Conservation (phyloP, 2,888 invertebrate genomes). For the Lycocerus yunnanus region DNA sequence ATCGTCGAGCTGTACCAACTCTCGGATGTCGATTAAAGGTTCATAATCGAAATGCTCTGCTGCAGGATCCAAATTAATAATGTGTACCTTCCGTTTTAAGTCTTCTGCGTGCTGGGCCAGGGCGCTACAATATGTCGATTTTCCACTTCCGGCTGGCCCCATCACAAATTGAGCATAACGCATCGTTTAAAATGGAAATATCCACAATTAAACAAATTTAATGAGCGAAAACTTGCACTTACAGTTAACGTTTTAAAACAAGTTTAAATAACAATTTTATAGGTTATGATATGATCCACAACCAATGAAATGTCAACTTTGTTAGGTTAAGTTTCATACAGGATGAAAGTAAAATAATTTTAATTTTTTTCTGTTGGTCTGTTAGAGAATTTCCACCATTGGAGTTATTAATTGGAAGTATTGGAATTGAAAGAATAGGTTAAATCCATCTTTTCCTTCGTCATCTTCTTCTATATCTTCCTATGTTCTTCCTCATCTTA, state of each 20-base stretch:
- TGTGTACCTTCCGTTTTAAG: conserved; percentile 66
- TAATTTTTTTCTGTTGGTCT: too few relatives aligned
- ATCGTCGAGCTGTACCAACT: conserved; percentile 93
- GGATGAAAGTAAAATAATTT: neutral
- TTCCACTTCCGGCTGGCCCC: conserved; percentile 97
- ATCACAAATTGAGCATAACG: conserved; percentile 96
- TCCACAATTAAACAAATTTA: neutral
- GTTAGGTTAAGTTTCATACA: neutral
- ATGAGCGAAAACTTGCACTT: neutral
- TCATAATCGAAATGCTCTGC: conserved; percentile 95
- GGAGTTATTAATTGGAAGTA: too few relatives aligned
- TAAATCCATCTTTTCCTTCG: too few relatives aligned
- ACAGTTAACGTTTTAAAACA: neutral
- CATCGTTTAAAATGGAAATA: conserved; percentile 60
- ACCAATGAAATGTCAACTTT: neutral
- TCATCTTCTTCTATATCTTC: too few relatives aligned
- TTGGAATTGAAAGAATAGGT: too few relatives aligned
- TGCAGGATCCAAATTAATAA: conserved; percentile 95
- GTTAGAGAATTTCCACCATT: too few relatives aligned
- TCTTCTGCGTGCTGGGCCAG: conserved; percentile 85
- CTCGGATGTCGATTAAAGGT: conserved; percentile 81
- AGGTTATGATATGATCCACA: neutral
- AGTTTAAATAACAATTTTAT: too few relatives aligned
- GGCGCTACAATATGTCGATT: conserved; percentile 94
- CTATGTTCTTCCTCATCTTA: too few relatives aligned